Conservation (phyloP, 1,140 invertebrate genomes). For the Scylla paramamosain region DNA sequence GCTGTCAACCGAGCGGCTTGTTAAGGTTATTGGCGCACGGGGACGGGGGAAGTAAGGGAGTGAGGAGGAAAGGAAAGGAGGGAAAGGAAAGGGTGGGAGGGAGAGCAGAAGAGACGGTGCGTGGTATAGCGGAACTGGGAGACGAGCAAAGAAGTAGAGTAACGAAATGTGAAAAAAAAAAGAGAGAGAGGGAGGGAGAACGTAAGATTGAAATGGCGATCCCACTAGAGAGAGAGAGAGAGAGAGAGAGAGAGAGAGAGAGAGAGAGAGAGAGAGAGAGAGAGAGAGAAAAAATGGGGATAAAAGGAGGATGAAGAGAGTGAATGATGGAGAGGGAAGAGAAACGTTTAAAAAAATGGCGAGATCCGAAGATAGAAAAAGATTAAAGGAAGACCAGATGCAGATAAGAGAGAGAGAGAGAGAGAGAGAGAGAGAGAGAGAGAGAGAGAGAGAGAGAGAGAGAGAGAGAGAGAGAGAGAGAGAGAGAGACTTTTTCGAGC, state of each 20-base stretch:
- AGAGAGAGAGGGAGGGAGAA: neutral
- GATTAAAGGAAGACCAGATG: neutral
- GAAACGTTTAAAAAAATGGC: no score
- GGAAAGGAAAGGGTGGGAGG: neutral
- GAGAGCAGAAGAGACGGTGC: neutral
- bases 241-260: neutral
- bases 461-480: no score
- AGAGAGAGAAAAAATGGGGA: neutral
- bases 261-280: neutral
- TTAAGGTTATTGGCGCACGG: neutral
- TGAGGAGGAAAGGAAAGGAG: neutral
- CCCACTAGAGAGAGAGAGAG: neutral
- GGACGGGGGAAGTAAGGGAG: neutral
- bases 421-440: no score
- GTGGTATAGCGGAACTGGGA: neutral
- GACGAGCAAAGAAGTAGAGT: neutral
- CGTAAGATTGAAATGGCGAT: neutral
- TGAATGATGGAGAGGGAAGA: neutral
- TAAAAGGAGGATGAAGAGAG: neutral
- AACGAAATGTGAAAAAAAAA: neutral
- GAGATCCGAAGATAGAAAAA: neutral
- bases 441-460: no score
- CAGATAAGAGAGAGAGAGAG: neutral
- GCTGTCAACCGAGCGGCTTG: neutral
- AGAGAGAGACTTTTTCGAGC: no score